Conservation (phyloP, 1,140 invertebrate genomes). For the Pogonus chalceus region DNA sequence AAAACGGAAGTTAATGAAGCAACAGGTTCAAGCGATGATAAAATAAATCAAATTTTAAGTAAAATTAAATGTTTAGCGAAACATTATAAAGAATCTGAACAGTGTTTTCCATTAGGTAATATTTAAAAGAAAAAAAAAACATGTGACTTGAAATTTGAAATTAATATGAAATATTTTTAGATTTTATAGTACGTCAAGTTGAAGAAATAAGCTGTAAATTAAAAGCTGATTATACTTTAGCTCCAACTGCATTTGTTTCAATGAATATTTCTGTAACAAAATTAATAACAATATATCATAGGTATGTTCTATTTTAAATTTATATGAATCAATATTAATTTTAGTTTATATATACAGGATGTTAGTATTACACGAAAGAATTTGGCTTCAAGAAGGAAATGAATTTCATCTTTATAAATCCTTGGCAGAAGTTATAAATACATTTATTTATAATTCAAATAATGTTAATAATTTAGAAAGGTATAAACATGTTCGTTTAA, state of each 20-base stretch:
- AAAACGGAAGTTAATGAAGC: constrained; percentile 43
- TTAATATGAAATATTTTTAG: constrained; percentile 37
- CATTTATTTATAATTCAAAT: constrained; percentile 45
- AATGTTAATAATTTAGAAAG: constrained; percentile 41
- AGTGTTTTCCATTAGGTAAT: constrained; percentile 64
- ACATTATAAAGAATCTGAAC: constrained; percentile 59
- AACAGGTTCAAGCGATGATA: constrained; percentile 45
- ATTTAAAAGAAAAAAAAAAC: too few species aligned
- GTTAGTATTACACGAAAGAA: constrained; percentile 61
- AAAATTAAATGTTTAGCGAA: constrained; percentile 64
- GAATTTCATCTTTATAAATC: constrained; percentile 66
- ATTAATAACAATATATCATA: constrained; percentile 59
- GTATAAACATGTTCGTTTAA: constrained; percentile 39
- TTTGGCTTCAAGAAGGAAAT: constrained; percentile 65
- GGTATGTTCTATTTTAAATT: constrained; percentile 11
- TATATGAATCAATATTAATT: constrained; percentile 9
- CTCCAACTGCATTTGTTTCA: constrained; percentile 55
- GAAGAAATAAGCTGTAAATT: constrained; percentile 63
- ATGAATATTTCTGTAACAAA: constrained; percentile 60
- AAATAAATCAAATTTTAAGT: constrained; percentile 53
- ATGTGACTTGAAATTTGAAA: too few species aligned
- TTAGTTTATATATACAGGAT: constrained; percentile 40
- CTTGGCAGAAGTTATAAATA: constrained; percentile 51
- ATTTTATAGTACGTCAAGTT: constrained; percentile 61
- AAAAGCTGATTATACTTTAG: constrained; percentile 52